Evolutionary conservation across 1,140 invertebrate genomes (phyloP), one percentile per base, ranked within the genome.

Genomic region (Brachionus koreanus): DNA sequence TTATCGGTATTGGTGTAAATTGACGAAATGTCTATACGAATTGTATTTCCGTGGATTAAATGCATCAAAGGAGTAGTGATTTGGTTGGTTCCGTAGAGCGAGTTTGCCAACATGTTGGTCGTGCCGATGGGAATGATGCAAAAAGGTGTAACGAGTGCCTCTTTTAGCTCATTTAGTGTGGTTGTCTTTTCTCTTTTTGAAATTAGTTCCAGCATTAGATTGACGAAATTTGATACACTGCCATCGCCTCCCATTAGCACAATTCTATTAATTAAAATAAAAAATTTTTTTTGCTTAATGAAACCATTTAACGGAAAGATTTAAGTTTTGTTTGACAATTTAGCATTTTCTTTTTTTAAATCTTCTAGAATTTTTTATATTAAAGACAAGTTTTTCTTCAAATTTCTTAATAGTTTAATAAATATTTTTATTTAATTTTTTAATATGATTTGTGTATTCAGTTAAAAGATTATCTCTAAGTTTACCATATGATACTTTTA

Each of bases 61-160:
- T 87, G 85, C 9, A 87, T 69, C 6, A 83, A 81, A 65, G 85
- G 85, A 75, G 85, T 86, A 3, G 84, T 67, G 1, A 84, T 81
- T 83, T 87, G 86, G 35, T 82, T 84, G 13, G 83, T 83, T 23
- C 87, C 87, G 67, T 86, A 84, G 7, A 87, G 84, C 42, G 86
- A 85, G 13, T 85, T 83, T 75, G 84, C 85, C 7, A 86, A 85
- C 29, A 87, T 84, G 82, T 88, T 88, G 7, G 86, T 87, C 25
- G 83, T 84, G 25, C 87, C 87, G 25, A 57, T 37, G 5, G 76
- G 76, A 19, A 79, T 25, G 0, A 79, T 43, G 39, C 76, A 79
- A 25, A 79, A 61, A 25, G 76, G 49, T 23, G 76, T 79, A 19
- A 23, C 57, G 35, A 37, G 25, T 0, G 13, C 19, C 0, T 57